Evolutionary conservation across 2,113 vertebrate species (phyloP).

Genomic region (Alosa alosa): DNA sequence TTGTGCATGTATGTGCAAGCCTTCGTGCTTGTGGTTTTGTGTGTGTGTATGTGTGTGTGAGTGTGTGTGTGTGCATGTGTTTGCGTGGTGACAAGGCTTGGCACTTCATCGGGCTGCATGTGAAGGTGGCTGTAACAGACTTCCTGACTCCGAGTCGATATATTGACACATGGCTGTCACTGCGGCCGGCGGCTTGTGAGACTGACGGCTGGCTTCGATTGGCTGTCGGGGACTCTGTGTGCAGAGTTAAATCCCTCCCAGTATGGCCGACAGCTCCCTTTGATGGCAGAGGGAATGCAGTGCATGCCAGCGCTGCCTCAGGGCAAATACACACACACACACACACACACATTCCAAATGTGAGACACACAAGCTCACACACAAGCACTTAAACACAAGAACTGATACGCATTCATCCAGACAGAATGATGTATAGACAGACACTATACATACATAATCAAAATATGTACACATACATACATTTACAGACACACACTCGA

Average conservation of each 20-base stretch:
- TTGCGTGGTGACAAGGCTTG: slow-evolving; percentile 49
- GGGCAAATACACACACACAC: slow-evolving; percentile 8
- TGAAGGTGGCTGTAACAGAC: slow-evolving; percentile 65
- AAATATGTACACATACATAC: neutral
- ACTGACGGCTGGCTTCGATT: slow-evolving; percentile 42
- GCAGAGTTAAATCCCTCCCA: slow-evolving; percentile 38
- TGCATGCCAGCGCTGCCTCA: slow-evolving; percentile 20
- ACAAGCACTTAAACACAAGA: neutral
- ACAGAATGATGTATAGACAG: neutral
- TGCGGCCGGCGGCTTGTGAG: slow-evolving; percentile 45
- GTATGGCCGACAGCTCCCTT: slow-evolving; percentile 29
- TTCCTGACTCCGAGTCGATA: slow-evolving; percentile 72
- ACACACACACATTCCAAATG: neutral
- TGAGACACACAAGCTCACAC: neutral
- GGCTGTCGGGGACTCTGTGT: slow-evolving; percentile 29
- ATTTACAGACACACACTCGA: neutral
- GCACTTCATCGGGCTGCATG: slow-evolving; percentile 54
- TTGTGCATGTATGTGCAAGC: neutral
- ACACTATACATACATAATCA: neutral
- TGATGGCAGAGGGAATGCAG: slow-evolving; percentile 19
- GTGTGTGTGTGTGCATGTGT: neutral
- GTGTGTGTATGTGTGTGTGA: neutral
- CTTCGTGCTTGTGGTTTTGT: neutral
- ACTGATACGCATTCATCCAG: neutral
- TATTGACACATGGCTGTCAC: slow-evolving; percentile 72